Evolutionary conservation across 2,797 vertebrate genomes (phyloP), one percentile per base, ranked within the genome.

Genomic region (Salarias fasciatus): DNA sequence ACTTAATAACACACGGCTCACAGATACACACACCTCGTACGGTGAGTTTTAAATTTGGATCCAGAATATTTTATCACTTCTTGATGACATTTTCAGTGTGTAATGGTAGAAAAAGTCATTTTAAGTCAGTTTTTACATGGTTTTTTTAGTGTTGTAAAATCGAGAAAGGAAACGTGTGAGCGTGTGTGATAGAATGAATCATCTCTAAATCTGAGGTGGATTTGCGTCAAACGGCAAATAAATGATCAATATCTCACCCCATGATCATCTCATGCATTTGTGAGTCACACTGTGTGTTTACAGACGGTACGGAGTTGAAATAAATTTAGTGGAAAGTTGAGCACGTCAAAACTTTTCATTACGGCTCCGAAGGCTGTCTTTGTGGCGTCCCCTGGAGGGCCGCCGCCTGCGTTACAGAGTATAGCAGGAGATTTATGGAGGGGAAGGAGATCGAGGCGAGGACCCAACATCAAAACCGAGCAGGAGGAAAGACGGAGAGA

Each of bases 211-310:
- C 44, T 31, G 28, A 65, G 28, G 53, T 73, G 37, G 42, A 44
- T n/a, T 66, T 58, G 47, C 30, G 6, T 82, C 56, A 75, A 58
- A 11, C 59, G 1, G 50, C 48, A 65, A 73, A 30, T 15, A 75
- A 65, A 54, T 53, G 8, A 81, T 83, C 47, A 30, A 64, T 77
- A 77, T 58, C 41, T 48, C 35, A 72, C 60, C 40, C 8, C 5
- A 3, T 42, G 58, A 68, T 58, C 11, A 10, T 56, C 63, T 73
- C 45, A 46, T 69, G 30, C 45, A 51, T 31, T 2, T 80, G n/a
- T n/a, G 69, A 87, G 53, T 80, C 75, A 79, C 18, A n/a, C 24
- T 43, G 33, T 54, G 46, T 40, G 44, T 53, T 75, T 49, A 36
- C 35, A 52, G 30, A 37, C 47, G 24, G 36, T 10, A 44, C 11